Base-by-base conservation (phyloP, 2,888 invertebrate species). In the Ichneumoninae sp. region DNA sequence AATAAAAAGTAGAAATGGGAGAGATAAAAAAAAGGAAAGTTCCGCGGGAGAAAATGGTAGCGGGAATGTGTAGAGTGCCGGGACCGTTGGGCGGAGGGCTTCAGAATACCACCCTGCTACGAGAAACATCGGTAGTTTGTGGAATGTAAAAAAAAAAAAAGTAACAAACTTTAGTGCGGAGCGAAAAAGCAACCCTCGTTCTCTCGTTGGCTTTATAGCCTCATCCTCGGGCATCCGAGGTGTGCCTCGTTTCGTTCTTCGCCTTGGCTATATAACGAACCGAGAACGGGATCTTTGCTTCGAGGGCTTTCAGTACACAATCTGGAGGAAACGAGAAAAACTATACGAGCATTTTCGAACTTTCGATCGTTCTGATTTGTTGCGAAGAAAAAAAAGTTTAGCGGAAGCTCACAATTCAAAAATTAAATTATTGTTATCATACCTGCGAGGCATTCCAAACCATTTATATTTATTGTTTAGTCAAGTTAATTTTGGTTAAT, bases 1-100 rank as follows among this genome's bases (percentile, higher is more conserved):
- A 75, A 82, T 79, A 74, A 80, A 69, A 85, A 73, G 70, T 81
- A 57, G 22, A 26, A 40, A 40, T 76, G 44, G 57, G 71, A 80
- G 81, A 81, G 47, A 63, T 22, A 44, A 60, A 40, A 16, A 74
- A 63, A 74, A 50, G 26, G 54, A 57, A 26, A 30, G 54, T 26
- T 7, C 50, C 3, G 19, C 8, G 33, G 10, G 63, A 57, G 30
- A 60, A 30, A 65, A 60, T 36, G 66, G 1, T 26, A 26, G 57
- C 13, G 57, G 22, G 50, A 65, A 33, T 65, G 22, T 47, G 57
- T n/a, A 19, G 19, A 71, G 54, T 36, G 36, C 19, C 7, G 22
- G 33, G 52, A 26, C 44, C 30, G n/a, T n/a, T 13, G 54, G 33
- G 33, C 6, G 33, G 33, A 30, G 13, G 6, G 8, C 30, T 60